Percentiles rank a stretch among this genome's conserved stretches.
Evolutionary conservation across 2,797 vertebrate species (phyloP).

Genomic region (Mormyrops attenuatus): DNA sequence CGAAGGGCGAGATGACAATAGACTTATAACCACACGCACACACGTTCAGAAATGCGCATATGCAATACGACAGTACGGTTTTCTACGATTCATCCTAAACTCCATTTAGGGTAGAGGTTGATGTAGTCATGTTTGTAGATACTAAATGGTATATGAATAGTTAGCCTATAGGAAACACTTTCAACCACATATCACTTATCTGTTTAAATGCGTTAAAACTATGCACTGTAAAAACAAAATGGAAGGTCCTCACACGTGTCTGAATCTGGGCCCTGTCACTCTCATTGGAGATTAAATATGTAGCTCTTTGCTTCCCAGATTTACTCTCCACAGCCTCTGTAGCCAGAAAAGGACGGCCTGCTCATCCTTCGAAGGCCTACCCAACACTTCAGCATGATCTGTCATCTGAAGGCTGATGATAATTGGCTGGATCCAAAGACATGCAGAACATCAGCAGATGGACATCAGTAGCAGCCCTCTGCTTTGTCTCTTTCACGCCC

Average conservation of each 20-base stretch:
- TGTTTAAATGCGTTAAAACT: not conserved
- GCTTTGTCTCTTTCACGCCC: constrained; percentile 37
- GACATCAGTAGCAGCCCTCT: constrained; percentile 39
- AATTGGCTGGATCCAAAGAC: constrained; percentile 47
- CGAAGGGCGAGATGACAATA: not conserved
- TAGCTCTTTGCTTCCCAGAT: not conserved
- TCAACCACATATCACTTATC: not conserved
- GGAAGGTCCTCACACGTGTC: not conserved
- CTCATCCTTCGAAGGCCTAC: constrained; percentile 37
- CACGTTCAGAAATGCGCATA: not conserved
- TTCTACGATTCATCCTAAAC: not conserved
- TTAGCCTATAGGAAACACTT: not conserved
- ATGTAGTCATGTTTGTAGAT: not conserved
- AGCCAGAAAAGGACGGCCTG: constrained; percentile 40
- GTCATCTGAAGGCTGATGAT: constrained; percentile 41
- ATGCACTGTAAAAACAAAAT: not conserved
- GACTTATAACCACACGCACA: not conserved
- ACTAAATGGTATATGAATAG: not conserved
- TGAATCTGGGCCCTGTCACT: not conserved
- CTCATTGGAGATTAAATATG: not conserved
- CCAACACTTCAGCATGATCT: constrained; percentile 37
- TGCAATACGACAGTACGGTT: not conserved
- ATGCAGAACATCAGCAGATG: constrained; percentile 32
- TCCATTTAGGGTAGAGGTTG: not conserved
- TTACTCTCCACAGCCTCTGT: constrained; percentile 6